Base-by-base conservation (phyloP, 2,888 invertebrate genomes). In the Rhorus exstirpatorius region DNA sequence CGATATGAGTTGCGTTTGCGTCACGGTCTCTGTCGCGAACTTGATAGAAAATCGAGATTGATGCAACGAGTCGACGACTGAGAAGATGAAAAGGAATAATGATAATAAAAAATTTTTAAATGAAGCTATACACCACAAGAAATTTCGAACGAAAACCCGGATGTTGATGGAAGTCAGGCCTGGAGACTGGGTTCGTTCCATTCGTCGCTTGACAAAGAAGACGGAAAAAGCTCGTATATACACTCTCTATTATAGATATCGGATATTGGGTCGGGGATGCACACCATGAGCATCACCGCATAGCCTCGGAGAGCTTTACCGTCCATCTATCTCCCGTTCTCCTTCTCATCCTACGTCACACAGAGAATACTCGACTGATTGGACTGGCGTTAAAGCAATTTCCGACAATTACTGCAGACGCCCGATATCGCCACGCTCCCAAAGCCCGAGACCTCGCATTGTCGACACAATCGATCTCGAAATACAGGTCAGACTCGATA, bases 401-500 rank as follows among this genome's bases (percentile, higher is more conserved):
- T 91, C 89, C 89, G 86, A 86, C 88, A 89, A 91, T 91, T 91
- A 91, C 85, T 77, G 85, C 72, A 85, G 87, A 84, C 87, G 84
- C 88, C 86, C 86, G 81, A 85, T 84, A 86, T 86, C 83, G 83
- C 75, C 67, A 72, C 74, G 67, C 74, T 75, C 63, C 35, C 74
- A 46, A 55, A 76, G 77, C 67, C 21, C 81, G 82, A 76, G 81
- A 76, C 81, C 67, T 51, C 53, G 79, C 67, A 83, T 85, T 84
- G 83, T 84, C 76, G 75, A 63, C 67, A 89, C 88, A 90, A 91
- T 89, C 74, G 88, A 78, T 75, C 84, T 85, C 84, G 68, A 86
- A 87, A 89, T 84, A 79, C 84, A 86, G 82, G 80, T 82, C 79
- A 81, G 61, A 76, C 74, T 68, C 49, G 60, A 76, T 81, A 76